Base-by-base conservation (phyloP, 2,113 vertebrate species). In the Pteruthius melanotis region DNA sequence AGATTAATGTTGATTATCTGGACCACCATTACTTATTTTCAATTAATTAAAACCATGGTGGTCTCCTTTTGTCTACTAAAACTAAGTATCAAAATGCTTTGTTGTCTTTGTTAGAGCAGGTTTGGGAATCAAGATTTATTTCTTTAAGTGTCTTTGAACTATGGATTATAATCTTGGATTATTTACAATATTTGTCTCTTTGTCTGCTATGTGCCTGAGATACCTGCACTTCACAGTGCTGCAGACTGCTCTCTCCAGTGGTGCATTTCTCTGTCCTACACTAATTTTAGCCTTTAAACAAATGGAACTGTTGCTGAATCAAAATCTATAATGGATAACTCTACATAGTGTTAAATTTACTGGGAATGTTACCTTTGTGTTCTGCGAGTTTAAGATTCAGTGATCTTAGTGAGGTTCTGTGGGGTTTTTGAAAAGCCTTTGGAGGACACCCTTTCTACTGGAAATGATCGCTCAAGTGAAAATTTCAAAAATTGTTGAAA, bases 351-450 rank as follows among this genome's bases (percentile, higher is more conserved):
- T 68, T 49, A 23, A 28, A 11, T 68, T 70, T 53, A 37, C 42
- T 44, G 33, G 28, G 20, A 45, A 39, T 6, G 23, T 49, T 80
- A 74, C 15, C 7, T 83, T 64, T 54, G 49, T 54, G 31, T 85
- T 72, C 45, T 65, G n/a, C 0, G 2, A 65, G 75, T 17, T 57
- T 6, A 16, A 21, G 52, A 26, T 44, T 76, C 2, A 2, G 10
- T 33, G 5, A 5, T 74, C 8, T n/a, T 57, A 22, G 8, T 64
- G 57, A 53, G 12, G 17, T 47, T 63, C 60, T 64, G 5, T 61
- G 35, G 12, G 24, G 10, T 66, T 88, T 68, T 59, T 83, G 56
- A 52, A 37, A 83, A 87, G 20, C 9, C 12, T 86, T 28, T 61
- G 31, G 35, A 69, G 17, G 40, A 60, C 23, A 19, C 13, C 3